Base-by-base conservation (phyloP, 2,888 invertebrate genomes). In the Globia sparganii region DNA sequence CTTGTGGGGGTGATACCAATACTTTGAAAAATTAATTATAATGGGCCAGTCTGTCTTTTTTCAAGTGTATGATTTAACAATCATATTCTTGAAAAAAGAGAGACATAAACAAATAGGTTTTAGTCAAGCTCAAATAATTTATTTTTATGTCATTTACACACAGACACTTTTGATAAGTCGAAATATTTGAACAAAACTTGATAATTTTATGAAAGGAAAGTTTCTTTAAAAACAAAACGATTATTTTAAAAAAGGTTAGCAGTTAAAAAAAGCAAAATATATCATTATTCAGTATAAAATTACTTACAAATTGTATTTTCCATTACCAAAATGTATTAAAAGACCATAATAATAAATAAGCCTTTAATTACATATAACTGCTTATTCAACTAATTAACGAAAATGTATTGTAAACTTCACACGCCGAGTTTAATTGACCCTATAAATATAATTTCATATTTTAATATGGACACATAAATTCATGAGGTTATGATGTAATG, bases 361-460 rank as follows among this genome's bases (percentile, higher is more conserved):
- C 5, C 43, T 72, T 53, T 85, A 80, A 86, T 85, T 56, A 78
- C 68, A 62, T 56, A 11, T 64, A 72, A 69, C 56, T 77, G 80
- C 34, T 74, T 77, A 80, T 77, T 78, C 53, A 21, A 40, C 43
- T 72, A 71, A 83, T 78, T 78, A 85, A 73, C 69, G 64, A 64
- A 74, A 77, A 62, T 68, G 43, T 72, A 70, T 21, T 79, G 21
- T 71, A 46, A 74, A 69, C 49, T 76, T 61, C 49, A 67, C 64
- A 75, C 56, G 64, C 71, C 43, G 40, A 67, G 75, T 75, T 76
- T 87, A 85, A 85, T 82, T 67, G 21, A 34, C 66, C 58, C 58
- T 25, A 79, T 85, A 85, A 86, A 84, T 84, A 81, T 61, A 46
- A 81, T 46, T 72, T 77, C 28, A 40, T 31, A 66, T 43, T 43